A percentile compares a stretch with the other conserved stretches of the same genome.
Evolutionary conservation across 2,113 vertebrate genomes (phyloP).

Genomic region (Melanocharis versteri): DNA sequence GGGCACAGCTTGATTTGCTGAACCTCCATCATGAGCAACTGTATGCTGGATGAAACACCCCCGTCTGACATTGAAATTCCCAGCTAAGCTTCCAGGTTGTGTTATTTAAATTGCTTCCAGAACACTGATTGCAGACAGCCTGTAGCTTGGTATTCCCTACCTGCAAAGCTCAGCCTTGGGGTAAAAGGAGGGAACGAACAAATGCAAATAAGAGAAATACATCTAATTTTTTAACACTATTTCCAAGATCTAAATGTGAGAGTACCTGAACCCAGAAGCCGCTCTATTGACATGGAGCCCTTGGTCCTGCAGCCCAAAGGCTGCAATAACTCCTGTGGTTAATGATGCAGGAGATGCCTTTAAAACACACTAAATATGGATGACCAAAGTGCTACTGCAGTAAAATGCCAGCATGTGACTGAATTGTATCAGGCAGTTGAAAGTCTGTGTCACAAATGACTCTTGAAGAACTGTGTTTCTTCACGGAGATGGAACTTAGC

Average conservation of each 20-base stretch:
- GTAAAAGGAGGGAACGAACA: not conserved
- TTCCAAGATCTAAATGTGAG: not conserved
- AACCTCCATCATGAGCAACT: not conserved
- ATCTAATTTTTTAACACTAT: not conserved
- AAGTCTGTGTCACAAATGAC: not conserved
- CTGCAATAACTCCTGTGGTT: not conserved
- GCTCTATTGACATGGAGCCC: not conserved
- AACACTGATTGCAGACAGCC: not conserved
- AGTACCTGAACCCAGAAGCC: not conserved
- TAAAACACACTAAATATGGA: not conserved
- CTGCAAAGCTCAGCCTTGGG: not conserved
- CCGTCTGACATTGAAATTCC: not conserved
- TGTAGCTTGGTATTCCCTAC: not conserved
- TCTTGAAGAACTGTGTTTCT: not conserved
- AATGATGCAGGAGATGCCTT: not conserved
- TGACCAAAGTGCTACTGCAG: not conserved
- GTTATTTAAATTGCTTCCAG: not conserved
- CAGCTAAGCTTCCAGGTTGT: not conserved
- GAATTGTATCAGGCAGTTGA: not conserved
- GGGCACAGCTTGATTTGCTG: not conserved
- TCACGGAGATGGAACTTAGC: not conserved
- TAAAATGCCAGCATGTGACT: not conserved
- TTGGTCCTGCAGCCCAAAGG: not conserved
- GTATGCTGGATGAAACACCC: not conserved
- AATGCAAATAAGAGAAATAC: not conserved